These are phyloP conservation scores for Sorex fumeus DNA, from an alignment of 2,113 vertebrate species.

Conservation along the genomic window DNA sequence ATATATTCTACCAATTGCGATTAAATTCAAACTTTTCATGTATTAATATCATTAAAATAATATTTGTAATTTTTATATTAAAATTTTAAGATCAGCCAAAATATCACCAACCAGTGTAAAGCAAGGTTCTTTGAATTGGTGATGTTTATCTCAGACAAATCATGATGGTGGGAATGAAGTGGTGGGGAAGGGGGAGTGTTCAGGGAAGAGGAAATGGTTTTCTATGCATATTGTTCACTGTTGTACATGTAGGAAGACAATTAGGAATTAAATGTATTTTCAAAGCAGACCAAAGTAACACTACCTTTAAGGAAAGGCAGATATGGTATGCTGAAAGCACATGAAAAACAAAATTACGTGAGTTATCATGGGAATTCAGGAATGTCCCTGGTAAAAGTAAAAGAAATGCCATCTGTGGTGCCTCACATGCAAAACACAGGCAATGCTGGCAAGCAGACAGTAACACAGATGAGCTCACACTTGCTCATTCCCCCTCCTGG, in stretches of 20 bases:
- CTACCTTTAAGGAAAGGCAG: background rate
- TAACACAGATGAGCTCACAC: accelerated
- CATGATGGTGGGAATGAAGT: background rate
- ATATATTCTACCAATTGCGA: background rate
- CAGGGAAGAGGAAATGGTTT: constrained; percentile 68
- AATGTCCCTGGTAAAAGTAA: background rate
- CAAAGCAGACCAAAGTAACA: background rate
- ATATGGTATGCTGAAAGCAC: background rate
- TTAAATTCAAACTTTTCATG: background rate
- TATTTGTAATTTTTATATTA: background rate
- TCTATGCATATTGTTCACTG: constrained; percentile 37
- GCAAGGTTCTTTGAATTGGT: background rate
- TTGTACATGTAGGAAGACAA: constrained; percentile 19
- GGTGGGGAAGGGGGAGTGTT: background rate
- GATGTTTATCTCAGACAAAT: background rate
- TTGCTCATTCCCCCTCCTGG: background rate
- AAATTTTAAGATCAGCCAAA: background rate
- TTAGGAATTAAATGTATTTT: constrained; percentile 11
- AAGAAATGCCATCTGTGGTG: background rate
- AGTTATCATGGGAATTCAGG: background rate
- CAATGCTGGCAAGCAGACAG: background rate
- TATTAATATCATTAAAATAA: background rate
- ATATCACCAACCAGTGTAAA: background rate
- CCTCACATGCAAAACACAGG: background rate
- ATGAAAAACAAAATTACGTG: background rate